Conservation (phyloP, 2,113 vertebrate genomes). For the Nothoprocta pentlandii region DNA sequence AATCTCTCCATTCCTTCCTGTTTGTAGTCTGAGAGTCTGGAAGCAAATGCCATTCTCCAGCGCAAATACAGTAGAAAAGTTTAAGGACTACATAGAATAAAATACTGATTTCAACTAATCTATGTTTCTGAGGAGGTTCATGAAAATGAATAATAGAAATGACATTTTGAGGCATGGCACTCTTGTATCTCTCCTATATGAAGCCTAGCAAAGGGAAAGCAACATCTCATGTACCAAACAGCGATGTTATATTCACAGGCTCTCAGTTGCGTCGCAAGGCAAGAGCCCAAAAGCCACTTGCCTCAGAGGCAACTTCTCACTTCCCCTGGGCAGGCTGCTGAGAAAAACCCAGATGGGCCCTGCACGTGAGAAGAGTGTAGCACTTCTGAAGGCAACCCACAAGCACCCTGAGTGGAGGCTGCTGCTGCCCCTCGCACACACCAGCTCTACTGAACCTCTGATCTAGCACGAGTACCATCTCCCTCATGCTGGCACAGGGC, state of each 20-base stretch:
- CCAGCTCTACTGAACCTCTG: neutral
- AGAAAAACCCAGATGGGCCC: rapidly evolving
- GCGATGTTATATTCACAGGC: neutral
- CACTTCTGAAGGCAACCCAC: neutral
- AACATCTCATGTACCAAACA: neutral
- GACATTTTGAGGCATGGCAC: rapidly evolving
- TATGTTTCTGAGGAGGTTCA: neutral
- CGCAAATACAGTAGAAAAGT: neutral
- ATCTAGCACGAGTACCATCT: neutral
- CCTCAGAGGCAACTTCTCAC: neutral
- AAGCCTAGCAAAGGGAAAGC: neutral
- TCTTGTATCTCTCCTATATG: neutral
- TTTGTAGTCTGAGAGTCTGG: neutral
- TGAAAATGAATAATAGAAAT: neutral
- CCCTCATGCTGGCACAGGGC: neutral
- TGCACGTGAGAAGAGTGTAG: neutral
- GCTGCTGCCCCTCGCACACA: neutral
- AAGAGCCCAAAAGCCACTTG: neutral
- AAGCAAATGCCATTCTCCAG: neutral
- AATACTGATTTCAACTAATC: neutral
- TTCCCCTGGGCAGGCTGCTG: neutral
- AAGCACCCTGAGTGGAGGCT: neutral
- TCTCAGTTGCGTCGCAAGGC: neutral
- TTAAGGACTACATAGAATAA: neutral
- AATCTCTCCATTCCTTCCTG: neutral